These are phyloP conservation scores for Gymnothorax reevesii DNA, from an alignment of 2,797 vertebrate genomes.

Conservation along the genomic window DNA sequence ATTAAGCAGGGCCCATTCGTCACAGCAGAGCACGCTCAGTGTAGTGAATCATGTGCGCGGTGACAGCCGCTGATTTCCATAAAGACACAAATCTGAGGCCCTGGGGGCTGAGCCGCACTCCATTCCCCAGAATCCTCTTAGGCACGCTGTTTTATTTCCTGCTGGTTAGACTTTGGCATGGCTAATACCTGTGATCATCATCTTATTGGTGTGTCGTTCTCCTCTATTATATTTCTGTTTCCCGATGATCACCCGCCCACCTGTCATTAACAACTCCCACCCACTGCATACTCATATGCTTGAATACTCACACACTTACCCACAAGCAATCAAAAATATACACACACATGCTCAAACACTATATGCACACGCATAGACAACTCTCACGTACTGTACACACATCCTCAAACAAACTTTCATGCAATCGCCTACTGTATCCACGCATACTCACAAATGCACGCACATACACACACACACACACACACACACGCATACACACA, in stretches of 20 bases:
- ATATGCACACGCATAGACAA: slow-evolving; percentile 40
- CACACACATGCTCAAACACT: slow-evolving; percentile 50
- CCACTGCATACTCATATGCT: slow-evolving; percentile 43
- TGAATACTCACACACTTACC: slow-evolving; percentile 47
- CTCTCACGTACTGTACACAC: slow-evolving; percentile 41
- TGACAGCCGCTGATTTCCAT: slow-evolving; percentile 90
- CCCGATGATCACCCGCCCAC: not conserved
- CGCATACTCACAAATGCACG: slow-evolving; percentile 51
- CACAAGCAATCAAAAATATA: not conserved
- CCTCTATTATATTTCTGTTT: not conserved
- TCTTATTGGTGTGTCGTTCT: slow-evolving; percentile 9
- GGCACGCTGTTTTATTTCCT: slow-evolving; percentile 76
- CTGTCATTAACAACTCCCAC: not conserved
- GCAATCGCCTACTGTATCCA: slow-evolving; percentile 31
- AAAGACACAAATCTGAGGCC: slow-evolving; percentile 86
- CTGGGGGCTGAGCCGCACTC: slow-evolving; percentile 76
- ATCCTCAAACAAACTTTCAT: slow-evolving; percentile 44
- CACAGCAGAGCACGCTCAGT: slow-evolving; percentile 85
- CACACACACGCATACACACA: too few species aligned
- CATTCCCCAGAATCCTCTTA: slow-evolving; percentile 81
- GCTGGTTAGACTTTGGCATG: slow-evolving; percentile 59
- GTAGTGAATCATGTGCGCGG: slow-evolving; percentile 88
- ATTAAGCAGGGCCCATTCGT: slow-evolving; percentile 96
- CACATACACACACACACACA: slow-evolving; percentile 16
- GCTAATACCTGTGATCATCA: slow-evolving; percentile 32